Base-by-base conservation (phyloP, 2,888 invertebrate species). In the Malachius bipustulatus region DNA sequence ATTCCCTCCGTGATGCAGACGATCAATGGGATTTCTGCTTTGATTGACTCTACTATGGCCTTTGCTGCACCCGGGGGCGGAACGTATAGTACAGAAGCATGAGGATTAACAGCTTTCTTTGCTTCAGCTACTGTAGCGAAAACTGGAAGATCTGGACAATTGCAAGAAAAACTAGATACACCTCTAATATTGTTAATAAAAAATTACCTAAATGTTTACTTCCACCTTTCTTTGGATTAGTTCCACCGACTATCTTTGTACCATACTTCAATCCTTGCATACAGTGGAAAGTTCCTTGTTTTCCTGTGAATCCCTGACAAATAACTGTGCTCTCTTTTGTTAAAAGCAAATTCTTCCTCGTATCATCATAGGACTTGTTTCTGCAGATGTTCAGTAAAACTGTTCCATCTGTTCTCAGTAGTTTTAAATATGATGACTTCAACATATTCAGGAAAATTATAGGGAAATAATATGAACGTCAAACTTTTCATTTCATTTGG, bases 221-320 rank as follows among this genome's bases (percentile, higher is more conserved):
- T 16, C 88, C 89, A 28, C 81, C 89, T 63, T 89, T 93, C 38
- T 81, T 82, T 8, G 79, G 79, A 32, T 70, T 75, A 30, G 75
- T 72, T 40, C 79, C 90, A 38, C 90, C 91, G 35, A 90, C 88
- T 48, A 91, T 63, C 45, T 76, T 73, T 1, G 84, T 82, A 31
- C 83, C 83, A 70, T 87, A 87, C 45, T 82, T 79, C 33, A 88
- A 66, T 15, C 82, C 78, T 54, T 81, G 76, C 52, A 78, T 71
- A 46, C 75, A 70, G 53, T 76, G 75, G 51, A 73, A 73, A 10
- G 73, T 73, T 30, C 70, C 82, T 60, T 81, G 80, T 58, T 79
- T 82, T 39, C 84, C 84, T 29, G 84, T 85, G 50, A 83, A 82
- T 9, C 83, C 84, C 62, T 85, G 84, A 50, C 79, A 77, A 38